Conservation (phyloP, 2,888 invertebrate genomes). For the Xestobium rufovillosum region DNA sequence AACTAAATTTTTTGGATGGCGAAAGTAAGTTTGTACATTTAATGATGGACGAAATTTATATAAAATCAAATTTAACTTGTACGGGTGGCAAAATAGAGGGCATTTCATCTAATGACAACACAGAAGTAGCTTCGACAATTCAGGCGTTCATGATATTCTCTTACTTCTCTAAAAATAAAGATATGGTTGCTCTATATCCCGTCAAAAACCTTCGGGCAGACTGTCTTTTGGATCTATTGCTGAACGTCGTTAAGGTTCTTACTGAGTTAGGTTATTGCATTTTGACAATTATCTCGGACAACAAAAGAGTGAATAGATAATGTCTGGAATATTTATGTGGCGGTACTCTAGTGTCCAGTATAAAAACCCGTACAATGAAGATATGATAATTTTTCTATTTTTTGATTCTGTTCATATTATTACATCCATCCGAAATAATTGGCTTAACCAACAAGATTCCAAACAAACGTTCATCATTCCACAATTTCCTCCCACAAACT, state of each 20-base stretch:
- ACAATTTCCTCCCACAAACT: too few relatives aligned
- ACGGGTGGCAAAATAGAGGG: conserved; percentile 2
- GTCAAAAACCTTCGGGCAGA: neutral
- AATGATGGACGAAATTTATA: conserved; percentile 7
- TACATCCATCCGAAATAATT: too few relatives aligned
- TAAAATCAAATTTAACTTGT: conserved; percentile 1
- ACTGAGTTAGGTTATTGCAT: conserved; percentile 5
- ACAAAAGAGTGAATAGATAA: conserved; percentile 5
- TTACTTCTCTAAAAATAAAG: conserved; percentile 6
- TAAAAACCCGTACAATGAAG: neutral
- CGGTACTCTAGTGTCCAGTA: neutral
- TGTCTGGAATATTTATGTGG: conserved; percentile 2
- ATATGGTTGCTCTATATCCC: conserved; percentile 4
- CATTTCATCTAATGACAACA: too few relatives aligned
- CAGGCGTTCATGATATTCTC: conserved; percentile 4
- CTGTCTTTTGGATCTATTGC: neutral
- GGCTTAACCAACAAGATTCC: conserved; percentile 7
- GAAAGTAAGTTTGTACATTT: neutral
- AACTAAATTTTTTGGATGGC: neutral
- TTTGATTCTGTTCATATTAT: neutral
- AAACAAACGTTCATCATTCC: conserved; percentile 3
- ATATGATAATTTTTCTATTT: conserved; percentile 2
- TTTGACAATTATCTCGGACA: conserved; percentile 2
- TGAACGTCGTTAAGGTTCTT: conserved; percentile 3
- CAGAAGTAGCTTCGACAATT: conserved; percentile 5